phyloP scores from a whole-genome alignment of 2,797 vertebrate genomes.

The Limnodromus scolopaceus region DNA sequence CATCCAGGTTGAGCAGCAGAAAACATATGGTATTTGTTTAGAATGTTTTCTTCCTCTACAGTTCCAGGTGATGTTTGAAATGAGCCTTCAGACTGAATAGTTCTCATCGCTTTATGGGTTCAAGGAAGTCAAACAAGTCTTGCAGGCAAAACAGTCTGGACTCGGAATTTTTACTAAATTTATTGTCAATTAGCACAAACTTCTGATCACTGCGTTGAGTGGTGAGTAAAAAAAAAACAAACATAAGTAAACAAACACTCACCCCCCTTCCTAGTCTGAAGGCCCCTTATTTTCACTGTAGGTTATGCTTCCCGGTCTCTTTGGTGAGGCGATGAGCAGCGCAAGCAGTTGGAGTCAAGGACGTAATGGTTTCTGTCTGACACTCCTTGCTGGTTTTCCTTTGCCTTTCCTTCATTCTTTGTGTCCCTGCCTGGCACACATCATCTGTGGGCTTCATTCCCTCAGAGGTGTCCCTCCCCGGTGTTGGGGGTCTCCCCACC shows the following conservation, averaged over 20 bases:
- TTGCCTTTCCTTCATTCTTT: not conserved
- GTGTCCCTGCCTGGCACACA: not conserved
- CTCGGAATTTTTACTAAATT: not conserved
- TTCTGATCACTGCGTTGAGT: not conserved
- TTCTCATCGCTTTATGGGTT: not conserved
- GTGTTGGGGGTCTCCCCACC: accelerated
- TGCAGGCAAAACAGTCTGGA: not conserved
- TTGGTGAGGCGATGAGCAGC: not conserved
- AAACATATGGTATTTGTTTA: not conserved
- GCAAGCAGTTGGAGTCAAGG: not conserved
- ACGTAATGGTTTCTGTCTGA: not conserved
- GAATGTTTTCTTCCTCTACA: not conserved
- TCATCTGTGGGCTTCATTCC: not conserved
- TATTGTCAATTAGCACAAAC: not conserved
- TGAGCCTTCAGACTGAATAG: not conserved
- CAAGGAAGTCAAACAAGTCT: not conserved
- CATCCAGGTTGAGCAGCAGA: not conserved
- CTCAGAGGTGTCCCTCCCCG: not conserved
- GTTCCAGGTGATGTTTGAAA: not conserved
- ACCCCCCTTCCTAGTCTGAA: not conserved
- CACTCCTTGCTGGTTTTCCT: not conserved
- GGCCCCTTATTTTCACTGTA: not conserved
- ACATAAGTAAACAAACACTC: not conserved
- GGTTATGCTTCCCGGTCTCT: accelerated
- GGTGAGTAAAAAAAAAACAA: not conserved